phyloP scores from a whole-genome alignment of 2,888 invertebrate species.

The Chouioia cunea region DNA sequence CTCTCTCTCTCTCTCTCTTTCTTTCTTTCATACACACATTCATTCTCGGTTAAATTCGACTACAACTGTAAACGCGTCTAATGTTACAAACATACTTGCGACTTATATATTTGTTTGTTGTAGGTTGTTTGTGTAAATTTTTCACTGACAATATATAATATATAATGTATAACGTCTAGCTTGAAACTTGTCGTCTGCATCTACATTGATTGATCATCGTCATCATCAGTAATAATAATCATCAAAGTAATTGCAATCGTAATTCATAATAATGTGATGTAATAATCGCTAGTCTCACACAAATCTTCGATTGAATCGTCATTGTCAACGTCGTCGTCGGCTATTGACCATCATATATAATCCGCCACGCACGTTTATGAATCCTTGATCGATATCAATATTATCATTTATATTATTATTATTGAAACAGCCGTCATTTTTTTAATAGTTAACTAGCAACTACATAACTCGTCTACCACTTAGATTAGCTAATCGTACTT shows the following conservation, averaged over 20 bases:
- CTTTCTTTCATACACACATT: constrained; percentile 12
- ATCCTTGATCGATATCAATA: constrained; percentile 43
- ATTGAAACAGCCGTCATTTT: constrained; percentile 64
- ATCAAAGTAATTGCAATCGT: constrained; percentile 26
- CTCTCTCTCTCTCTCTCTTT: constrained; percentile 21
- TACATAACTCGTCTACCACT: constrained; percentile 64
- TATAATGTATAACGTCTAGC: constrained; percentile 13
- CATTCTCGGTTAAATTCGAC: constrained; percentile 24
- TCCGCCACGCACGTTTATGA: constrained; percentile 21
- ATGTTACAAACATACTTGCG: constrained; percentile 45
- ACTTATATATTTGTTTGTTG: not conserved
- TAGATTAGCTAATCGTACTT: constrained; percentile 56
- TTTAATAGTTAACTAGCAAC: constrained; percentile 57
- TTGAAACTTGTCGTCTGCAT: constrained; percentile 15
- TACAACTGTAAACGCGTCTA: constrained; percentile 48
- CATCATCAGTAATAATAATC: constrained; percentile 30
- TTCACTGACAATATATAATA: constrained; percentile 12
- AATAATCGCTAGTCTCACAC: constrained; percentile 5
- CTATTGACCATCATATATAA: constrained; percentile 34
- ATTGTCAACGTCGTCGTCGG: constrained; percentile 7
- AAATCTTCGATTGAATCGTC: constrained; percentile 18
- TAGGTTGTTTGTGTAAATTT: constrained; percentile 9
- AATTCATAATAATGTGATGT: constrained; percentile 23
- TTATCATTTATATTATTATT: constrained; percentile 47
- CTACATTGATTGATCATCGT: constrained; percentile 23